A percentile compares a stretch with the other conserved stretches of the same genome.
Evolutionary conservation across 2,888 invertebrate genomes (phyloP).

Genomic region (Lagria hirta): DNA sequence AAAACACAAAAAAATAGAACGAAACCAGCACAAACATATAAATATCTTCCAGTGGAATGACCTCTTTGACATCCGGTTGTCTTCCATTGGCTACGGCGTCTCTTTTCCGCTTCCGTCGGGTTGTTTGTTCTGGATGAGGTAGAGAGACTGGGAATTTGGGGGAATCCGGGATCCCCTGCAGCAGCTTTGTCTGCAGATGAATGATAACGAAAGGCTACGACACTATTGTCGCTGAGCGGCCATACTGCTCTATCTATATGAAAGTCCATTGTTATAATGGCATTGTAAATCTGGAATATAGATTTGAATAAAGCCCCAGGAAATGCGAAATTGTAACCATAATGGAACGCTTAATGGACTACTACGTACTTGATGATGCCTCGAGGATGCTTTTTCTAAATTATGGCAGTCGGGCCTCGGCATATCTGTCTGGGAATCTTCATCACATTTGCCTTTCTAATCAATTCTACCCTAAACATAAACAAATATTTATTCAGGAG

Average conservation of each 20-base stretch:
- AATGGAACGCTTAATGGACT: conserved; percentile 41
- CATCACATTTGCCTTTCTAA: conserved; percentile 41
- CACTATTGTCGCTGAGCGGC: conserved; percentile 48
- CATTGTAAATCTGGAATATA: conserved; percentile 42
- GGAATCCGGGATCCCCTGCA: conserved; percentile 34
- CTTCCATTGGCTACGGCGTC: conserved; percentile 47
- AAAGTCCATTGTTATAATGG: conserved; percentile 47
- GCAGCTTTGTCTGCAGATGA: conserved; percentile 45
- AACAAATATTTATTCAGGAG: conserved; percentile 47
- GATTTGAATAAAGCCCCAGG: conserved; percentile 47
- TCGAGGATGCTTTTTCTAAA: conserved; percentile 26
- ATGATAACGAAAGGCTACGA: conserved; percentile 49
- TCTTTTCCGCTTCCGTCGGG: conserved; percentile 49
- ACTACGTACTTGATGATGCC: conserved; percentile 27
- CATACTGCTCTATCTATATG: conserved; percentile 45
- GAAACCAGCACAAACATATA: conserved; percentile 49
- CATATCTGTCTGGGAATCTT: conserved; percentile 40
- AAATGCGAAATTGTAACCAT: conserved; percentile 44
- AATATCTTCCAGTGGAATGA: conserved; percentile 52
- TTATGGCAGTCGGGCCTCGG: conserved; percentile 13
- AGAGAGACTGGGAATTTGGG: conserved; percentile 33
- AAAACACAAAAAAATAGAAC: too few relatives aligned
- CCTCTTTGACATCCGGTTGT: conserved; percentile 50
- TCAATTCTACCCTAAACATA: conserved; percentile 43
- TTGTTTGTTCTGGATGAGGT: conserved; percentile 45